These are phyloP conservation scores for Arenaria interpres DNA, from an alignment of 2,113 vertebrate species.

Conservation along the genomic window DNA sequence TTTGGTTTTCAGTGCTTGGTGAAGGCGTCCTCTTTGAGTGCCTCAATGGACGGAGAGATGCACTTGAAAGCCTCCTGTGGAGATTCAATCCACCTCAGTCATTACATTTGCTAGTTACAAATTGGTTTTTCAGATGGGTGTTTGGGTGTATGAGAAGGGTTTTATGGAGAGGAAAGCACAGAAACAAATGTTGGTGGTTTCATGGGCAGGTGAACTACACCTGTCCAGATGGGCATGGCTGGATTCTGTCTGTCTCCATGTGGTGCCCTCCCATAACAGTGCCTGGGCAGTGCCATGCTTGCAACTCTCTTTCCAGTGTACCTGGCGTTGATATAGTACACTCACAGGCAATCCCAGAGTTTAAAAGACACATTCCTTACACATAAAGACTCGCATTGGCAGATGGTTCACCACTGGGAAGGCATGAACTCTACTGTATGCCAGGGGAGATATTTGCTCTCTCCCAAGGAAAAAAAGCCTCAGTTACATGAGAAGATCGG, in stretches of 20 bases:
- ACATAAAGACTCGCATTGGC: not conserved
- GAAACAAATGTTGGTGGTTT: not conserved
- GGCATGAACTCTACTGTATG: not conserved
- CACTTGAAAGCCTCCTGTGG: not conserved
- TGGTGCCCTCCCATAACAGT: accelerated
- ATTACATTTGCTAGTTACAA: not conserved
- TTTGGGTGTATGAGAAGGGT: not conserved
- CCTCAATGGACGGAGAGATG: not conserved
- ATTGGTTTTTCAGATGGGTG: not conserved
- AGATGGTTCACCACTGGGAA: not conserved
- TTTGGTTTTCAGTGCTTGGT: not conserved
- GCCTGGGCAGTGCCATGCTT: not conserved
- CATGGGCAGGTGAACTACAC: not conserved
- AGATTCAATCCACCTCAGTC: not conserved
- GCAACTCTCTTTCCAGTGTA: not conserved
- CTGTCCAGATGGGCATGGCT: not conserved
- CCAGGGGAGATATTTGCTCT: not conserved
- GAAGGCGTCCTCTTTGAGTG: not conserved
- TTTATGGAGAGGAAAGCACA: not conserved
- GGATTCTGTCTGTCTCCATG: not conserved
- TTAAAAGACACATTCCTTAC: not conserved
- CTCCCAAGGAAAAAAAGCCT: not conserved
- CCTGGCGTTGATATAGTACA: not conserved
- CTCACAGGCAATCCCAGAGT: not conserved
- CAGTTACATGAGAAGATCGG: not conserved